Base-by-base conservation (phyloP, 1,140 invertebrate genomes). In the Drosophila gunungcola region DNA sequence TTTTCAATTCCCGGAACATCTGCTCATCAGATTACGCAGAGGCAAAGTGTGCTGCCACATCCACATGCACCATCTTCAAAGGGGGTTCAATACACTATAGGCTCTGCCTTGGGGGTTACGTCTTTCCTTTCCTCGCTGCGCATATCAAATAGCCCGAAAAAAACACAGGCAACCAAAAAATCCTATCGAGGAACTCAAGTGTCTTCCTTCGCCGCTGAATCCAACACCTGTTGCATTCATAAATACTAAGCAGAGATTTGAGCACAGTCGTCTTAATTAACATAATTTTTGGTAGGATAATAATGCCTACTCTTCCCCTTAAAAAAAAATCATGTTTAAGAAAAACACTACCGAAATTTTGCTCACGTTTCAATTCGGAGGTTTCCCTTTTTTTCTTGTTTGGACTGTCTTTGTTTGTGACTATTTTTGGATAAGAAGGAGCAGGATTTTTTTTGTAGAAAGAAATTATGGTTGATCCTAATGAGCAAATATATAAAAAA, bases 181-280 rank as follows among this genome's bases (percentile, higher is more conserved):
- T 54, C 63, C 57, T 73, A 64, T 74, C 43, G 36, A 41, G 57
- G 45, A 73, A 75, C 77, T 73, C 25, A 46, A 63, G 57, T 45
- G 54, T 38, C 52, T 73, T 56, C 48, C 60, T 63, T 46, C 52
- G 34, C 36, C 46, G 4, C 41, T 36, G 49, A 13, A 51, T 27
- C 65, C 75, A 75, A 82, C 83, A 86, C 83, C 63, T 82, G 83
- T 79, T 86, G 83, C 83, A 86, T 86, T 79, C 69, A 86, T 88
- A 88, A 86, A 79, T 75, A 84, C 56, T 63, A 58, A 58, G 32
- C 43, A 41, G 41, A 56, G 36, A 64, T 53, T 48, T 46, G 34
- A 34, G 42, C 36, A 46, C 12, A 43, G 46, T 29, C 39, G 42
- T 9, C 48, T 55, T 45, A 27, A 88, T 89, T 89, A 76, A 41